These are phyloP conservation scores for Sparidentex hasta DNA, from an alignment of 2,797 vertebrate species.

Conservation along the genomic window DNA sequence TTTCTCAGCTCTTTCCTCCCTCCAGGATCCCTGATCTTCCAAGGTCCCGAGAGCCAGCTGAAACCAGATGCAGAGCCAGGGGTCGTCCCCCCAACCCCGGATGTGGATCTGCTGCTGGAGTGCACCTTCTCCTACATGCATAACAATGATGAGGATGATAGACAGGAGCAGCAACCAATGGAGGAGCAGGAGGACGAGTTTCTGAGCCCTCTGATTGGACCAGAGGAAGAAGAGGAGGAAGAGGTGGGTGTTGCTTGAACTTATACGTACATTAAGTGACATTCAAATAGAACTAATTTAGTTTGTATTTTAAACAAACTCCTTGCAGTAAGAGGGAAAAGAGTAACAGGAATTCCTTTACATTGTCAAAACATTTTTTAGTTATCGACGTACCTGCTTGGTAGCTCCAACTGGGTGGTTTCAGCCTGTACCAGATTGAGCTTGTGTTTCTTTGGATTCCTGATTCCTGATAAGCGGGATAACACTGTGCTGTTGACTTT, in stretches of 20 bases:
- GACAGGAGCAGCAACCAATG: constrained; percentile 46
- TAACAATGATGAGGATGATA: constrained; percentile 66
- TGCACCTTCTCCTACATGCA: constrained; percentile 88
- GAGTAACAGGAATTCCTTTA: too few species aligned
- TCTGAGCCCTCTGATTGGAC: constrained; percentile 66
- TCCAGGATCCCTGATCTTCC: constrained; percentile 37
- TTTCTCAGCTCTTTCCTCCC: constrained; percentile 36
- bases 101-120: constrained; percentile 86
- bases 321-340: too few species aligned
- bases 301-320: too few species aligned
- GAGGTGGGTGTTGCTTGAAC: constrained; percentile 23
- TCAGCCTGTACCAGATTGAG: too few species aligned
- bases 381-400: too few species aligned
- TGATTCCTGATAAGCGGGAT: too few species aligned
- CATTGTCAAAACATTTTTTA: too few species aligned
- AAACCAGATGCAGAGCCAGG: constrained; percentile 14
- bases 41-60: constrained; percentile 47
- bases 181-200: constrained; percentile 67
- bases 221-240: constrained; percentile 51
- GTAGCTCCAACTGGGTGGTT: too few species aligned
- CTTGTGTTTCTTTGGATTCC: too few species aligned
- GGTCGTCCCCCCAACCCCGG: constrained; percentile 64
- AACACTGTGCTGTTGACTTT: too few species aligned
- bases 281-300: too few species aligned
- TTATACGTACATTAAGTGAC: too few species aligned